Conservation (phyloP, 2,888 invertebrate genomes). For the Willowsia nigromaculata region DNA sequence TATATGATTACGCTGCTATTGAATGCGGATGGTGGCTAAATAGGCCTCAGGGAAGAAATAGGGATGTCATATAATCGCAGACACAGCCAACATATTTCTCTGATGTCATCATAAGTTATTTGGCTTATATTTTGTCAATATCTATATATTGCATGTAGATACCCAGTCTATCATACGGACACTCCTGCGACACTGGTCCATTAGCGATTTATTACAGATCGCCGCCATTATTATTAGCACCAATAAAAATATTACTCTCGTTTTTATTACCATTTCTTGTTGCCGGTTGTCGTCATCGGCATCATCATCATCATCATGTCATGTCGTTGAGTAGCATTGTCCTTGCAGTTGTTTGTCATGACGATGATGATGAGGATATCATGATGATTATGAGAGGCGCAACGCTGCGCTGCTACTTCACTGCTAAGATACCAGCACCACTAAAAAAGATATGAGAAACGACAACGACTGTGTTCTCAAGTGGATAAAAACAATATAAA, state of each 20-base stretch:
- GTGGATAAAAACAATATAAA: not conserved
- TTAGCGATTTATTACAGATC: conserved; percentile 37
- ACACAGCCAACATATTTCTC: not conserved
- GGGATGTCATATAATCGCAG: not conserved
- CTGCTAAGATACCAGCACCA: not conserved
- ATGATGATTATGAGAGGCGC: not conserved
- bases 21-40: conserved; percentile 21
- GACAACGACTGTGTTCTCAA: not conserved
- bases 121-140: not conserved
- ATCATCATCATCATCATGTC: not conserved
- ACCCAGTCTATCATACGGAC: not conserved
- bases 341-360: conserved; percentile 2
- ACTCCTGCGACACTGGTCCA: not conserved
- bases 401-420: not conserved
- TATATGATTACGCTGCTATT: conserved; percentile 4
- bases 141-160: not conserved
- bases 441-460: too few relatives aligned
- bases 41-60: conserved; percentile 18
- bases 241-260: conserved; percentile 47
- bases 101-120: not conserved
- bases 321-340: not conserved
- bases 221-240: conserved; percentile 38
- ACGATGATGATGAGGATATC: not conserved
- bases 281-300: conserved; percentile 23
- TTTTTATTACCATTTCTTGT: conserved; percentile 38